A percentile compares a stretch with the other conserved stretches of the same genome.
These are phyloP conservation scores for Diadema setosum DNA, from an alignment of 35 echinoderm and acorn worm genomes.

Conservation along the genomic window DNA sequence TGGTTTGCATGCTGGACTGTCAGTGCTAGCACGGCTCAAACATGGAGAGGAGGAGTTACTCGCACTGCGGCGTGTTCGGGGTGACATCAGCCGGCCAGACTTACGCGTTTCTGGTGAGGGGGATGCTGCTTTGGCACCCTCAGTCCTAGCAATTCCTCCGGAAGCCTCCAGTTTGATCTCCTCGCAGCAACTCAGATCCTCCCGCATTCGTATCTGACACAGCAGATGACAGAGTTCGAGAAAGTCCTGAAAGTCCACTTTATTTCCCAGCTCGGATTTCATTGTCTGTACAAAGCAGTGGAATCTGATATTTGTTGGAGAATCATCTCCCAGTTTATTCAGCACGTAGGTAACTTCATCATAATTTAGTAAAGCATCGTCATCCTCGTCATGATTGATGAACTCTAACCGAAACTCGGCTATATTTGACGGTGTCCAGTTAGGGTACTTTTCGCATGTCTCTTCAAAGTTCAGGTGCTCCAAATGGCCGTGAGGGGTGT, in stretches of 20 bases:
- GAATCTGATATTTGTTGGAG: constrained; percentile 54
- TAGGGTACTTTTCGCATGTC: constrained; percentile 66
- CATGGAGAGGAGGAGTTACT: neutral
- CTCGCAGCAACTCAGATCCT: neutral
- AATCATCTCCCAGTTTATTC: constrained; percentile 89
- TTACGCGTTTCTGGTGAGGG: neutral
- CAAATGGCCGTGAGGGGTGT: constrained; percentile 69
- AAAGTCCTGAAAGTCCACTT: constrained; percentile 95
- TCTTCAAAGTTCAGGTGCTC: constrained; percentile 88
- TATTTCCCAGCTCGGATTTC: constrained; percentile 63
- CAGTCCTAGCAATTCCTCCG: constrained; percentile 54
- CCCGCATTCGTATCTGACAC: constrained; percentile 43
- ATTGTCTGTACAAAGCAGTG: constrained; percentile 77
- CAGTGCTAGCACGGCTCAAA: neutral
- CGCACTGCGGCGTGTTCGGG: constrained; percentile 4
- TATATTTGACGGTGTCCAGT: constrained; percentile 81
- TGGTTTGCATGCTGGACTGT: neutral
- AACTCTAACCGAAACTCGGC: constrained; percentile 96
- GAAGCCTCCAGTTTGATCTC: constrained; percentile 53
- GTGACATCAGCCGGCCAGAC: constrained; percentile 26
- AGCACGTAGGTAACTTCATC: constrained; percentile 75
- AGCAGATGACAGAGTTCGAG: constrained; percentile 78
- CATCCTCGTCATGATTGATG: constrained; percentile 76
- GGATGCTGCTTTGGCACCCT: constrained; percentile 14
- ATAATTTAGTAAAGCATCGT: constrained; percentile 86